Base-by-base conservation (phyloP, 2,113 vertebrate genomes). In the Coregonus clupeaformis region DNA sequence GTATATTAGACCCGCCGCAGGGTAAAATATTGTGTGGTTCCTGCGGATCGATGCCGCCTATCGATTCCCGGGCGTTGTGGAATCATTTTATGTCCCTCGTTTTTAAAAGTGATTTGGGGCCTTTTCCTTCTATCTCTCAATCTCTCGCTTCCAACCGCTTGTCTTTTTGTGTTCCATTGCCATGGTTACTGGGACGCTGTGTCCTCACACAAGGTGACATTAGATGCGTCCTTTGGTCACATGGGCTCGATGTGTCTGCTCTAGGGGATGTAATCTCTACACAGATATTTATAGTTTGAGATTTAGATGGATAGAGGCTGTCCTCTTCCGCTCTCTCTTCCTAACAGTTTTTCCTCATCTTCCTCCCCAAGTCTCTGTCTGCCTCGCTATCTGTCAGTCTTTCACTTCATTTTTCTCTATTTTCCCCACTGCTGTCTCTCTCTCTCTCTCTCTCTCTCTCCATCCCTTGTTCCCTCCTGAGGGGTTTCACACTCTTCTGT, bases 281-380 rank as follows among this genome's bases (percentile, higher is more conserved):
- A 52, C 77, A 13, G 59, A 73, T 76, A 73, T 79, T 79, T 79
- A 57, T 79, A 79, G 65, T 20, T 25, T 0, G 69, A n/a, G 59
- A 22, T 22, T 7, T 62, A 62, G 27, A 29, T 64, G 30, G 65
- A 73, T 73, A 65, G 47, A 52, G 71, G 68, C 42, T 63, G 71
- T 77, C 77, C 71, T 74, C 60, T 27, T 30, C 18, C 1, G 1
- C 18, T 75, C 68, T 22, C 30, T 24, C 6, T 12, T 29, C 29
- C 29, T 29, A 29, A 29, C 29, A 29, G 6, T 16, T 52, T 13
- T 52, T 18, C 13, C 49, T 52, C 3, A 13, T 52, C 13, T 52
- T 18, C 49, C 49, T 18, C 49, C 3, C 6, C 16, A 52, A 18
- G 18, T 52, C 45, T 47, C 16, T 13, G 16, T 18, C 49, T 18